Evolutionary conservation across 2,797 vertebrate genomes (phyloP).

Genomic region (Dendrocincla fuliginosa): DNA sequence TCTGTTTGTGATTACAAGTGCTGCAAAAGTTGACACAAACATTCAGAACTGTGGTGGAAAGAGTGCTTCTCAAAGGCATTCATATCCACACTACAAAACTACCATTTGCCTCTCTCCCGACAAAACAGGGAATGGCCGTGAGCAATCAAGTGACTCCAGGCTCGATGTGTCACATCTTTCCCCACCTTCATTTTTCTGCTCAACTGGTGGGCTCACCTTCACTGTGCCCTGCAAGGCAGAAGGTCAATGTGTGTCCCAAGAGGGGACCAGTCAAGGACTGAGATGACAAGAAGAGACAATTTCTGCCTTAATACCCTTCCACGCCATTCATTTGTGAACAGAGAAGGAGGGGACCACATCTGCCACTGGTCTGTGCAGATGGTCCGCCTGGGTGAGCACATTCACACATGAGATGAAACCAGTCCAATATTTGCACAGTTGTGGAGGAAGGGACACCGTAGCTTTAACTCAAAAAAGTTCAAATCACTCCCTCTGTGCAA

Average conservation of each 20-base stretch:
- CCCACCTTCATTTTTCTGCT: neutral
- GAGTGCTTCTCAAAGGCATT: neutral
- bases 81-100: neutral
- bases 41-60: neutral
- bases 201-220: neutral
- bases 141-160: fast-evolving
- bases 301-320: neutral
- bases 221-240: neutral
- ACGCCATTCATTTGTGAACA: fast-evolving
- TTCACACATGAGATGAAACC: neutral
- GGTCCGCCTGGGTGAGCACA: neutral
- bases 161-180: neutral
- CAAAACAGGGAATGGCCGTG: fast-evolving
- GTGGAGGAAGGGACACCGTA: neutral
- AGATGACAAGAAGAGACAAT: neutral
- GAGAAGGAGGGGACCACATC: neutral
- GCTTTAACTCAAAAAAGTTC: neutral
- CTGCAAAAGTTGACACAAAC: neutral
- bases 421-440: neutral
- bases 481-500: neutral
- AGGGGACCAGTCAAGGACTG: neutral
- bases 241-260: neutral
- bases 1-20: neutral
- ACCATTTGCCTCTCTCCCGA: neutral
- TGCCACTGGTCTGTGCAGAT: neutral